phyloP scores from a whole-genome alignment of 2,113 vertebrate genomes.

The Eurystomus gularis region DNA sequence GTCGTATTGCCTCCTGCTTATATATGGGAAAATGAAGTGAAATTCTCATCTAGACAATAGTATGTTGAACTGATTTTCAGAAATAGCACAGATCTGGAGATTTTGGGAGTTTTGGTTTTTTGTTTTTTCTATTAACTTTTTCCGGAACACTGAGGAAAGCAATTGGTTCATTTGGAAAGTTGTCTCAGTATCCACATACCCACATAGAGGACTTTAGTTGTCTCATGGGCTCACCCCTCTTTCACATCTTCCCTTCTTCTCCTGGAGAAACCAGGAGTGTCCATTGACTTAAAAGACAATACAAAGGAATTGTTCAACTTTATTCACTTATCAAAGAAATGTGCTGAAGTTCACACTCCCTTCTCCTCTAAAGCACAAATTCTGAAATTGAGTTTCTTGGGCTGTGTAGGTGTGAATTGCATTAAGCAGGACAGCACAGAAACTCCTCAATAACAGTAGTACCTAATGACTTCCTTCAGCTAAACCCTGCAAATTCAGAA shows the following conservation, averaged over 20 bases:
- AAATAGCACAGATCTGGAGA: not conserved
- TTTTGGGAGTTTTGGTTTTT: not conserved
- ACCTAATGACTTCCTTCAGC: not conserved
- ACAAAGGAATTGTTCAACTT: not conserved
- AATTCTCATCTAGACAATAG: not conserved
- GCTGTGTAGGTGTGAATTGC: not conserved
- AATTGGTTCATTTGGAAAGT: not conserved
- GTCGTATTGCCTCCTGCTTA: not conserved
- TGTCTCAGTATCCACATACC: not conserved
- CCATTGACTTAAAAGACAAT: not conserved
- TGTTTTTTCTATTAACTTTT: not conserved
- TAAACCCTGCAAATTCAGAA: not conserved
- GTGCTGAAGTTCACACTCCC: not conserved
- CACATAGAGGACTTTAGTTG: not conserved
- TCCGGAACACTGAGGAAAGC: not conserved
- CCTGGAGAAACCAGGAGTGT: not conserved
- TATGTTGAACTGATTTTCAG: not conserved
- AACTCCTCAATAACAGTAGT: not conserved
- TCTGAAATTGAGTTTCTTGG: not conserved
- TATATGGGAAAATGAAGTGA: not conserved
- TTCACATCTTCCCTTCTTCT: not conserved
- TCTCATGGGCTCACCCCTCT: not conserved
- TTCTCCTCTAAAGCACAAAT: not conserved
- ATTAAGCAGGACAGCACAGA: not conserved
- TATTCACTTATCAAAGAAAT: slow-evolving; percentile 1